Base-by-base conservation (phyloP, 2,113 vertebrate genomes). In the Psettodes erumei region DNA sequence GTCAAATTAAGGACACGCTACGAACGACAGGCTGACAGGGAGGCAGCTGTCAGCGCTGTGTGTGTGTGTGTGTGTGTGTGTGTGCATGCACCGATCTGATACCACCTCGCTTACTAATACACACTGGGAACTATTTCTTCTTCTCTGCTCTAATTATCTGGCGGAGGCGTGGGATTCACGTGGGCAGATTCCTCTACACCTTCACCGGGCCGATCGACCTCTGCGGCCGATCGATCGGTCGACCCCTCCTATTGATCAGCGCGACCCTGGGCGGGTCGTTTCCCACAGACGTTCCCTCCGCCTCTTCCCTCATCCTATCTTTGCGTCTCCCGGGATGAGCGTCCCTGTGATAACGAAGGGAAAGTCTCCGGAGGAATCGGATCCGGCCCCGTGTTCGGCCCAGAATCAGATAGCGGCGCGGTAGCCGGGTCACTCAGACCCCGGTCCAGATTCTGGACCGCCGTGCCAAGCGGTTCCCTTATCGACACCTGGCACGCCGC, bases 401-500 rank as follows among this genome's bases (percentile, higher is more conserved):
- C n/a, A n/a, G n/a, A 60, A 70, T 79, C 74, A 89, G 82, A 90
- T 33, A 80, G 38, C 8, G 54, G 47, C 48, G 56, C 40, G 47
- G 74, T 64, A 43, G 78, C 55, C 66, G 69, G 58, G 77, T 28
- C 43, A 16, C 64, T 81, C 77, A 37, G 68, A 82, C 73, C 73
- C 58, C 58, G 69, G 79, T 54, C 73, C 15, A 66, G n/a, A 85
- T 71, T 53, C 78, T 79, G 84, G 80, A 71, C 75, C 69, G 60
- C 66, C 51, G 72, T 60, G 79, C 89, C 80, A 75, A 85, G 74
- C 82, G 86, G 91, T 89, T 88, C 86, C 77, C 87, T 93, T 93
- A 94, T 94, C 93, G 90, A 80, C 83, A 79, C 75, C 88, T 90
- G 87, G 83, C 92, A 94, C 90, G 81, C 88, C 82, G 43, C 50